These are phyloP conservation scores for Drosophila monieri DNA, from an alignment of 2,888 invertebrate genomes.

Conservation along the genomic window DNA sequence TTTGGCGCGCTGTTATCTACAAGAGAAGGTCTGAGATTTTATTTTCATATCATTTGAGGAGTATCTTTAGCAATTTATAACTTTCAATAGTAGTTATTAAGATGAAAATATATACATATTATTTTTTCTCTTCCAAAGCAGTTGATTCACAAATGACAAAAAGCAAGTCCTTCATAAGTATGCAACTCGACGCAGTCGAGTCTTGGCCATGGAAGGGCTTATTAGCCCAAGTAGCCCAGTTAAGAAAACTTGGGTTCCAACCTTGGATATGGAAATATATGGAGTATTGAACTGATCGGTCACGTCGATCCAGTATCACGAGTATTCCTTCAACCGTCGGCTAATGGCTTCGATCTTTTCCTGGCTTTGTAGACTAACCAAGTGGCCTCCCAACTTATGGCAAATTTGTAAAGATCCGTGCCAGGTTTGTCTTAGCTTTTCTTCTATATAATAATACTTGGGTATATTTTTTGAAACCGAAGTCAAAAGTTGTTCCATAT, in stretches of 20 bases:
- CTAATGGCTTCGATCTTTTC: too few relatives aligned
- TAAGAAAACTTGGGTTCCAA: slow-evolving; percentile 1
- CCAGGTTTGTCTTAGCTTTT: not conserved
- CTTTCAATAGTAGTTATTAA: too few relatives aligned
- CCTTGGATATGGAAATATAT: slow-evolving; percentile 21
- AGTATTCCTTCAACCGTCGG: too few relatives aligned
- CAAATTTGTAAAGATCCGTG: not conserved
- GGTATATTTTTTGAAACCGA: too few relatives aligned
- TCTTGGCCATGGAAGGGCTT: slow-evolving; percentile 15
- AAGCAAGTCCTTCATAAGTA: not conserved
- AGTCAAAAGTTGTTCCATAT: too few relatives aligned
- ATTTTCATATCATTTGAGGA: not conserved
- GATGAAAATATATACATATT: not conserved
- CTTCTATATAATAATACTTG: not conserved
- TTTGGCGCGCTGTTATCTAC: slow-evolving; percentile 4
- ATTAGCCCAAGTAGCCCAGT: slow-evolving; percentile 18
- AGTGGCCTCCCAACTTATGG: not conserved
- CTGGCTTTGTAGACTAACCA: not conserved
- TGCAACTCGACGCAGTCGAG: slow-evolving; percentile 1
- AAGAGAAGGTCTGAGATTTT: not conserved
- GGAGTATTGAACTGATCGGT: slow-evolving; percentile 21
- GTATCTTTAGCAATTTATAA: too few relatives aligned
- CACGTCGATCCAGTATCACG: slow-evolving; percentile 12
- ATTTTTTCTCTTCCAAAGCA: not conserved
- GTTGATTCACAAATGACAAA: slow-evolving; percentile 19